Percentiles rank a stretch among this genome's conserved stretches.
phyloP scores from a whole-genome alignment of 2,113 vertebrate species.

The Trematocara variabile region DNA sequence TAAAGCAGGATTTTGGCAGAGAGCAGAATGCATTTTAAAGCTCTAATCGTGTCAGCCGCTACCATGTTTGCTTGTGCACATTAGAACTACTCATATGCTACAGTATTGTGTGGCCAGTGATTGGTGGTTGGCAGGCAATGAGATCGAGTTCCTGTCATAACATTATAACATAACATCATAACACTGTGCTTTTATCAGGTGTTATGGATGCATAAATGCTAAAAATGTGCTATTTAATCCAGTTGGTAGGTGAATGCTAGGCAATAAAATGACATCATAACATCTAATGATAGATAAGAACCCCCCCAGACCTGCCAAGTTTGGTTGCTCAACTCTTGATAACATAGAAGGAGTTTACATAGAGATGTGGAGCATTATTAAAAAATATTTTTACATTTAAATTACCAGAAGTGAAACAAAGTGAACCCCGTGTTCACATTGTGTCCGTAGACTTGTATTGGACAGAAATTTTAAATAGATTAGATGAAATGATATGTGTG shows the following conservation, averaged over 20 bases:
- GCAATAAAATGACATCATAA: neutral
- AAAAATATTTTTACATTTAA: neutral
- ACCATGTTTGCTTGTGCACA: neutral
- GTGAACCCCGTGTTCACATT: neutral
- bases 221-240: neutral
- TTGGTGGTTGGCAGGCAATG: neutral
- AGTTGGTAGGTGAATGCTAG: neutral
- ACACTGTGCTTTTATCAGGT: neutral
- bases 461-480: neutral
- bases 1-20: neutral
- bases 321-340: neutral
- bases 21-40: neutral
- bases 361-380: neutral
- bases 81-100: neutral
- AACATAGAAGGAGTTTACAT: neutral
- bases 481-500: neutral
- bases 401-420: neutral
- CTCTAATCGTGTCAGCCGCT: rapidly evolving
- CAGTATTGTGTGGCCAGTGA: neutral
- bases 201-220: neutral
- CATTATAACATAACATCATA: neutral
- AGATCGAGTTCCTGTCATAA: neutral
- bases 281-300: neutral
- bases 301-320: neutral
- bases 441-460: neutral